These are phyloP conservation scores for Drosophila greeni DNA, from an alignment of 2,888 invertebrate genomes.

Conservation along the genomic window DNA sequence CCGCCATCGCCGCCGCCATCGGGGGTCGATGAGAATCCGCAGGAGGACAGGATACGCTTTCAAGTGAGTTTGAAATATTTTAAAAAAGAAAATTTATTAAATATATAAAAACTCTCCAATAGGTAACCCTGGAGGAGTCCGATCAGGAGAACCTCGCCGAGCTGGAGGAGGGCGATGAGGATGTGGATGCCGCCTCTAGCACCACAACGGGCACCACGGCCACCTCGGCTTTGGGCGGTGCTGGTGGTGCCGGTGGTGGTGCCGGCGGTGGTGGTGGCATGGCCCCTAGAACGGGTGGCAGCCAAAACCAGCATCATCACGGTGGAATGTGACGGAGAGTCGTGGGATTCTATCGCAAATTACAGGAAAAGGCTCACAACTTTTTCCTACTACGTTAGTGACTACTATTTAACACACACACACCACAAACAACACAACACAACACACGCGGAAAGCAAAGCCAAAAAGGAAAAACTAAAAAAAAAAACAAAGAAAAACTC, in stretches of 20 bases:
- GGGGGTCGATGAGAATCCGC: conserved; percentile 80
- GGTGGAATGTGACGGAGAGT: conserved; percentile 96
- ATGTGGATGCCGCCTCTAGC: conserved; percentile 67
- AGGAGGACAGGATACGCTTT: conserved; percentile 86
- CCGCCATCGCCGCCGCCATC: conserved; percentile 93
- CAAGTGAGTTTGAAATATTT: too few relatives aligned
- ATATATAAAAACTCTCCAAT: rapidly evolving
- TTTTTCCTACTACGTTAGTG: conserved; percentile 91
- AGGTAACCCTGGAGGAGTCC: conserved; percentile 90
- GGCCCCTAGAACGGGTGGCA: conserved; percentile 78
- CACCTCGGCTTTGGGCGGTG: conserved; percentile 32
- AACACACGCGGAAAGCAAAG: conserved; percentile 39
- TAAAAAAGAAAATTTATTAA: neutral
- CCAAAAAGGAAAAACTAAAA: conserved; percentile 38
- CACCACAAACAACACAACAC: conserved; percentile 7
- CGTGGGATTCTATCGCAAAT: conserved; percentile 92
- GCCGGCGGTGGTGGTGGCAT: conserved; percentile 43
- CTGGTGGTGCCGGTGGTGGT: conserved; percentile 32
- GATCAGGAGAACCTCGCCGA: conserved; percentile 81
- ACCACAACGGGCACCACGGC: conserved; percentile 57
- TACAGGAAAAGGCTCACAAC: conserved; percentile 92
- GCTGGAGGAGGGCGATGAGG: conserved; percentile 82
- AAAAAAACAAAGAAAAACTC: conserved; percentile 56
- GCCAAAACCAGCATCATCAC: conserved; percentile 81
- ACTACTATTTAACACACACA: conserved; percentile 58